Base-by-base conservation (phyloP, 37 sponge, comb jelly and placozoan genomes). In the Agelas oroides region DNA sequence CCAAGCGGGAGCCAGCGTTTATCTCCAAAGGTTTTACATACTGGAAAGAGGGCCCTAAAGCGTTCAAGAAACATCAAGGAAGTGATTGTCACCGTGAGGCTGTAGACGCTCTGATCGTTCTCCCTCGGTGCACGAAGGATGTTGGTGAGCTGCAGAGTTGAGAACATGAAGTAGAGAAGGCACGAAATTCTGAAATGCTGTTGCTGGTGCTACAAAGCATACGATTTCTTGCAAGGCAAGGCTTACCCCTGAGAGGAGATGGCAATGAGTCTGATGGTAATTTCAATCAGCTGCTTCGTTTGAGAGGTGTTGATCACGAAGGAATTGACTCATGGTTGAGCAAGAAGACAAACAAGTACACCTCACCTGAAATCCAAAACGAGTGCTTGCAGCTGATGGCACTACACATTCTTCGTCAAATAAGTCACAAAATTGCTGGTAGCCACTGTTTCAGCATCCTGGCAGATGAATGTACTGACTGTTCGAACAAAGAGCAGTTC, bases 391-490 rank as follows among this genome's bases (percentile, higher is more conserved):
- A 95, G 66, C 23, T 82, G 18, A 95, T 95, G 92, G 84, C 89
- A 60, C 65, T 85, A 34, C 77, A 86, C 36, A 87, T 94, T 59
- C 76, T 90, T 20, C 64, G 89, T 12, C 58, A 91, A 68, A 34
- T 88, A 16, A 85, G 85, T 53, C n/a, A 33, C 5, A 41, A 55
- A 54, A 88, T 94, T 68, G 35, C 17, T 13, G 62, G 46, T 16
- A 88, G 73, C 81, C 41, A 62, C 2, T 84, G 66, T 71, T 94
- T 68, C 74, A 84, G 56, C 28, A 77, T 87, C 27, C 83, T 94
- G 95, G 90, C 91, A 33, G 94, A 94, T 72, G 90, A 91, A 71
- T 94, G 91, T 64, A 89, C 90, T 1, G 94, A 94, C 35, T 19
- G 61, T 24, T 58, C 84, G 6, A 90, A 90, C 81, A 86, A 83